Conservation (phyloP, 1,140 invertebrate species). For the Drosophila pruinosa region DNA sequence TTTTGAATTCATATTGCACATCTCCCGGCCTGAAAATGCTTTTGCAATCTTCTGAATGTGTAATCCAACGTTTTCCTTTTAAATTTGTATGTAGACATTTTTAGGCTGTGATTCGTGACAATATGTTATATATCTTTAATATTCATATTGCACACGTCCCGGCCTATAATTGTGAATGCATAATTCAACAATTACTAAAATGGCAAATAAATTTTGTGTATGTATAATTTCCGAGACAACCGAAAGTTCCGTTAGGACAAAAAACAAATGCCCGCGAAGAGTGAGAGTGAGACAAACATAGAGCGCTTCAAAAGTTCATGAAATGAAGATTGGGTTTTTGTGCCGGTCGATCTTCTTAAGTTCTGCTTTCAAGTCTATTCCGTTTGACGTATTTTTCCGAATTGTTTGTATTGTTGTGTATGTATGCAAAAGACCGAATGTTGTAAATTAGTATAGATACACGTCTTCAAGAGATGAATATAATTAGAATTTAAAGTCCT, state of each 20-base stretch:
- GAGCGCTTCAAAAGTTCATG: not conserved
- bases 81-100: constrained; percentile 9
- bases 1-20: constrained; percentile 43
- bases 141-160: constrained; percentile 44
- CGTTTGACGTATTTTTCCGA: not conserved
- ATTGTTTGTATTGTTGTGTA: not conserved
- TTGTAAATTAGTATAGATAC: too few species aligned
- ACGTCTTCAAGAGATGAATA: too few species aligned
- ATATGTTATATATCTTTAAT: constrained; percentile 20
- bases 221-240: not conserved
- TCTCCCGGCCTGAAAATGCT: constrained; percentile 50
- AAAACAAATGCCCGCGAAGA: not conserved
- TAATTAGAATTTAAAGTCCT: not conserved
- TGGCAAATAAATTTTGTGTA: constrained; percentile 18
- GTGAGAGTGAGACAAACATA: constrained; percentile 27
- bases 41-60: not conserved
- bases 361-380: constrained; percentile 12
- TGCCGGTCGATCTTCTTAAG: constrained; percentile 25
- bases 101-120: constrained; percentile 37
- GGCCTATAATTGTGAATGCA: constrained; percentile 39
- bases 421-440: too few species aligned
- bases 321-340: constrained; percentile 14
- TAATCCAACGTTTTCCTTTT: not conserved
- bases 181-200: constrained; percentile 14
- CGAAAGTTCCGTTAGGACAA: constrained; percentile 40